Conservation (phyloP, 2,113 vertebrate genomes). For the Mustela lutreola region DNA sequence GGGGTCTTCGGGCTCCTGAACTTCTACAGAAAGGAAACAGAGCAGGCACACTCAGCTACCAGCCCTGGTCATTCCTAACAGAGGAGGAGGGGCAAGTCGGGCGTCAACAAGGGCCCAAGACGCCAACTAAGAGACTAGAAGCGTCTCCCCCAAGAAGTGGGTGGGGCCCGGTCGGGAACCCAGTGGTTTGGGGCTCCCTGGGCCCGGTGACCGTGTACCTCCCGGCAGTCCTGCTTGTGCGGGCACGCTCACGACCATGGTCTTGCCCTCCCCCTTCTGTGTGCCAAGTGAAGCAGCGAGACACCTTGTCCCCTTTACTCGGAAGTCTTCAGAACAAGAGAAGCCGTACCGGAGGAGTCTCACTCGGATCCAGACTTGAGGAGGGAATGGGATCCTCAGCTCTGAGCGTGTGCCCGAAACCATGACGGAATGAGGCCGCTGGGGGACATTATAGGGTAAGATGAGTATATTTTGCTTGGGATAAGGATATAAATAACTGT, state of each 20-base stretch:
- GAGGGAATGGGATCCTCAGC: background rate
- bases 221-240: background rate
- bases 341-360: background rate
- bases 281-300: rapidly evolving
- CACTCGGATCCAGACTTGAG: background rate
- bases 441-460: background rate
- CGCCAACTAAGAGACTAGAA: background rate
- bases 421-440: rapidly evolving
- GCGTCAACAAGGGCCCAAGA: background rate
- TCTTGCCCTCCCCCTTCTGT: no score
- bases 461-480: background rate
- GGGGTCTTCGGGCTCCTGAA: background rate
- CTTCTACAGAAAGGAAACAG: background rate
- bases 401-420: background rate
- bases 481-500: background rate
- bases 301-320: background rate
- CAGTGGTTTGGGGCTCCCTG: background rate
- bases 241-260: rapidly evolving
- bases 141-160: background rate
- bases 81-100: background rate
- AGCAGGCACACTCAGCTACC: background rate
- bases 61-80: background rate
- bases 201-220: background rate
- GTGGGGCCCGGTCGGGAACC: background rate
- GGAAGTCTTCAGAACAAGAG: background rate